Evolutionary conservation across 2,888 invertebrate genomes (phyloP), one percentile per base, ranked within the genome.

Genomic region (Sphinx pinastri): DNA sequence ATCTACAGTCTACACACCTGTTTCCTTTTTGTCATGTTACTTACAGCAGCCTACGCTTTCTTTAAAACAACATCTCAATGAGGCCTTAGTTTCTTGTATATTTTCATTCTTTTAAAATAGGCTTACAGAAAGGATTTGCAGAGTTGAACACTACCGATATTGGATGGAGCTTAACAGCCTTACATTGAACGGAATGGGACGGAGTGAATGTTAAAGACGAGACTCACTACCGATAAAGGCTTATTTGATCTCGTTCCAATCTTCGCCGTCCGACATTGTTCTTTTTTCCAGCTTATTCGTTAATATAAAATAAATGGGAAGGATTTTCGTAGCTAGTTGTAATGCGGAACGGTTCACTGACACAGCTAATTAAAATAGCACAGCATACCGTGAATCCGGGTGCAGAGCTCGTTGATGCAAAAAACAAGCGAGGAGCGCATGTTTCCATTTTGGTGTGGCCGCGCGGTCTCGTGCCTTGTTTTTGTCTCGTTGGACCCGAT

Each of bases 221-320:
- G 74, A 66, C 63, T 63, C 63, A 49, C 49, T 63, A 47, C 8
- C 68, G 67, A 70, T 76, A 76, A 76, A 74, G 73, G 76, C 76
- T 78, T 78, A 81, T 79, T 79, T 75, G 78, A 80, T 78, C 77
- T 70, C 73, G 70, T 75, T 76, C 70, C 76, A 77, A 80, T 81
- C 71, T 74, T 70, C 45, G 51, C 31, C 58, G 55, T 19, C 54
- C 5, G 59, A 67, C 67, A 63, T 69, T 71, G 55, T 57, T 68
- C 49, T 63, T 51, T n/a, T 58, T 55, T 38, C 3, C 16, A 59
- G n/a, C 51, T 47, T 59, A 70, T 69, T 25, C 25, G n/a, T 59
- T 16, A 19, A 57, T 58, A 67, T 70, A 67, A 47, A 51, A 63
- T 63, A 63, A 63, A 63, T 63, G 63, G 47, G 16, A 11, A 16